Base-by-base conservation (phyloP, 2,888 invertebrate genomes). In the Litoditis marina region DNA sequence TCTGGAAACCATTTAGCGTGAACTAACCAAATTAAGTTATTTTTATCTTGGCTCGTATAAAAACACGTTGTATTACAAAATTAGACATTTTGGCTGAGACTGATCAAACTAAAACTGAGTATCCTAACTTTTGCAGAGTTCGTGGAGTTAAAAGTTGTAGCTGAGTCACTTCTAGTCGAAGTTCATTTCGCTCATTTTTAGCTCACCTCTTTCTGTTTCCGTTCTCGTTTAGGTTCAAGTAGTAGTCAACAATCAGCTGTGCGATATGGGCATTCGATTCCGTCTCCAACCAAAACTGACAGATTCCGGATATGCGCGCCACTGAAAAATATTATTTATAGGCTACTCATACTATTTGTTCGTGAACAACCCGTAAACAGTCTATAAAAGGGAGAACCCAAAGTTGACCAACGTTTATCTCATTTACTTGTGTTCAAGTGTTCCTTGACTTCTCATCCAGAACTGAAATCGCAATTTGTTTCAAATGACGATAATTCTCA, bases 271-370 rank as follows among this genome's bases (percentile, higher is more conserved):
- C 62, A 49, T 56, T 62, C 30, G 46, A 34, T 2, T 36, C 19
- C 28, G 59, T 50, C 25, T 68, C 68, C 16, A 68, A 19, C 47
- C 63, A 58, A 13, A 68, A 42, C 28, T 68, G 63, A 19, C 53
- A 58, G 36, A 68, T 36, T 32, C 68, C 68, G 28, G 25, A 27
- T 8, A 68, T 50, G 4, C 54, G 61, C 16, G 60, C 44, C 27
- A 68, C 67, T 67, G 58, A 39, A 67, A 63, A 31, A 30, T 31
- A 25, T 6, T 4, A 4, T 5, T 30, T 28, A 11, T n/a, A 3
- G 8, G 8, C 36, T 11, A 11, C 7, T 36, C 36, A 11, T 36
- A 50, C n/a, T n/a, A n/a, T n/a, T n/a, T n/a, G n/a, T n/a, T n/a
- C n/a, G n/a, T n/a, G n/a, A n/a, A n/a, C n/a, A n/a, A n/a, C n/a